Evolutionary conservation across 23 tunicate genomes (phyloP).

Genomic region (Trididemnum nubilum): DNA sequence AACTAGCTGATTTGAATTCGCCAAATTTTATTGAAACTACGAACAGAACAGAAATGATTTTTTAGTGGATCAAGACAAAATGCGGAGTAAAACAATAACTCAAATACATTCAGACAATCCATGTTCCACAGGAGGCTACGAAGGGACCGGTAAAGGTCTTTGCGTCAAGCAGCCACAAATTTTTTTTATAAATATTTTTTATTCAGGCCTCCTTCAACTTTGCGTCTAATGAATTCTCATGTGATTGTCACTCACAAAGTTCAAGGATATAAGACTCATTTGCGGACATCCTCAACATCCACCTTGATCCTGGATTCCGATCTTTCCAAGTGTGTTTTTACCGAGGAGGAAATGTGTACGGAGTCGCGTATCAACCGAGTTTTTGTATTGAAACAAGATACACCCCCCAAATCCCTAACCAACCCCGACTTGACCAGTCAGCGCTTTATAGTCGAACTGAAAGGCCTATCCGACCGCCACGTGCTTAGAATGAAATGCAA

Average conservation of each 20-base stretch:
- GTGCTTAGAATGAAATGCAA: slow-evolving; percentile 8
- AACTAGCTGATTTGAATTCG: too few relatives aligned
- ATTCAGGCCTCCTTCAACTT: background rate
- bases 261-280: slow-evolving; percentile 34
- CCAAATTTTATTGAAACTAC: too few relatives aligned
- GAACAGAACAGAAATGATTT: too few relatives aligned
- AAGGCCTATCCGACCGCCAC: background rate
- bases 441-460: slow-evolving; percentile 7
- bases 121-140: too few relatives aligned
- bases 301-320: background rate
- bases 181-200: too few relatives aligned
- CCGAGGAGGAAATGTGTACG: background rate
- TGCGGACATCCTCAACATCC: background rate
- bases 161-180: too few relatives aligned
- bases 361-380: slow-evolving; percentile 19
- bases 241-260: slow-evolving; percentile 18
- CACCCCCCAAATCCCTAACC: background rate
- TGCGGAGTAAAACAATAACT: too few relatives aligned
- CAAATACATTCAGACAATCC: too few relatives aligned
- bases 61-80: too few relatives aligned
- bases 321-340: slow-evolving; percentile 16
- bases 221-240: slow-evolving; percentile 47
- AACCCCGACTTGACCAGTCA: background rate
- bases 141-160: too few relatives aligned
- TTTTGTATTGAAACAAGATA: slow-evolving; percentile 26